Evolutionary conservation across 2,797 vertebrate genomes (phyloP).

Genomic region (Xenopus petersii): DNA sequence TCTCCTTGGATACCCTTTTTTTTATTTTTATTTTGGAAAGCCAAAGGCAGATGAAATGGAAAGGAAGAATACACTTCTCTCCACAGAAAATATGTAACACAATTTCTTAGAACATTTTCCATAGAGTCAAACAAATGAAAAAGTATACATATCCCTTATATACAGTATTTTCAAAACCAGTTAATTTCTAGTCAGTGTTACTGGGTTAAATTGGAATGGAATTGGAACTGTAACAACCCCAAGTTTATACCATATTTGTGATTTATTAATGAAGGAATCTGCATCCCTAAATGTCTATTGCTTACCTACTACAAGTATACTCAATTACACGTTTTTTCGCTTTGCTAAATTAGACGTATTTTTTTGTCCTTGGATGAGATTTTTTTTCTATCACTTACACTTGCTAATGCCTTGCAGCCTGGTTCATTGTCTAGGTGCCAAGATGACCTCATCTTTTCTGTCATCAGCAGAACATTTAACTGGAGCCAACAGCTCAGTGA

Average conservation of each 20-base stretch:
- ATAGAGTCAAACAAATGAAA: conserved; percentile 2
- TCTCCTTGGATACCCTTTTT: conserved; percentile 22
- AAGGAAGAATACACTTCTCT: conserved; percentile 27
- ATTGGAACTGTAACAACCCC: too few species aligned
- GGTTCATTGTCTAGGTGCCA: conserved; percentile 3
- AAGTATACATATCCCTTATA: conserved; percentile 15
- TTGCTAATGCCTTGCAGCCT: neutral
- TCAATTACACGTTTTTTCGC: too few species aligned
- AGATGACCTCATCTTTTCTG: conserved; percentile 6
- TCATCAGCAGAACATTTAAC: neutral
- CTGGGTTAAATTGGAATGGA: too few species aligned
- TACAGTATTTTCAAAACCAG: neutral
- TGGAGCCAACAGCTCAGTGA: neutral
- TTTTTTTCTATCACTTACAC: neutral
- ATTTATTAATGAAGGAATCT: too few species aligned
- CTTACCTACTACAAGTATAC: too few species aligned
- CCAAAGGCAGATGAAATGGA: conserved; percentile 36
- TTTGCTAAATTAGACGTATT: too few species aligned
- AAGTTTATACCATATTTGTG: too few species aligned
- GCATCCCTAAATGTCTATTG: too few species aligned
- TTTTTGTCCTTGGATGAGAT: too few species aligned
- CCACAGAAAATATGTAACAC: conserved; percentile 16
- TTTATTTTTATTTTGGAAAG: conserved; percentile 36
- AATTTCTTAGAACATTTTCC: conserved; percentile 5
- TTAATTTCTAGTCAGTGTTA: too few species aligned